phyloP scores from a whole-genome alignment of 2,888 invertebrate species.

The Drosophila infuscata region DNA sequence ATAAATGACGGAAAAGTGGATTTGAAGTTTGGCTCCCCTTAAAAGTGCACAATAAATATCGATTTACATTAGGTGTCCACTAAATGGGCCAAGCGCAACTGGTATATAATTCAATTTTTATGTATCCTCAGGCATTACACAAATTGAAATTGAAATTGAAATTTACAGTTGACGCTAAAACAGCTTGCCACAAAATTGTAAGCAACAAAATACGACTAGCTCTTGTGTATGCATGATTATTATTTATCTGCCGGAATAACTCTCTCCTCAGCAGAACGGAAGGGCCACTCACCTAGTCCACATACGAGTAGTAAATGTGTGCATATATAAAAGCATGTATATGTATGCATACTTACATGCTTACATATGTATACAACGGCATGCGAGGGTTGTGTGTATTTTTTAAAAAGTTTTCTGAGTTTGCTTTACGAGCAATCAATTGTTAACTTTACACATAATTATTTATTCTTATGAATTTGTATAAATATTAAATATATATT shows the following conservation, averaged over 20 bases:
- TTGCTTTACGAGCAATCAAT: neutral
- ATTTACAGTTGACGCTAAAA: conserved; percentile 45
- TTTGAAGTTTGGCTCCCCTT: neutral
- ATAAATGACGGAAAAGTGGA: conserved; percentile 35
- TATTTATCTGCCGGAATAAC: conserved; percentile 29
- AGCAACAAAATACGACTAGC: neutral
- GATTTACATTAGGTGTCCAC: conserved; percentile 31
- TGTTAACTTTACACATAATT: neutral
- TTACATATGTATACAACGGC: neutral
- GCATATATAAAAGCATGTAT: neutral
- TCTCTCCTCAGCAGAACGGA: neutral
- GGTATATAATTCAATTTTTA: conserved; percentile 71
- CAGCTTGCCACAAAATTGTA: conserved; percentile 43
- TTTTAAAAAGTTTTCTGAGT: neutral
- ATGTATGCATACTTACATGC: conserved; percentile 1
- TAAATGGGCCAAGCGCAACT: conserved; percentile 43
- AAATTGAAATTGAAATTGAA: conserved; percentile 63
- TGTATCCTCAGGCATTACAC: conserved; percentile 50
- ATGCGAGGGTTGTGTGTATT: conserved; percentile 21
- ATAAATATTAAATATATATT: no score
- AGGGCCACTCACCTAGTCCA: conserved; percentile 4
- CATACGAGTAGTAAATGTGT: neutral
- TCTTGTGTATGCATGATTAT: conserved; percentile 29
- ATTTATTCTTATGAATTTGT: no score
- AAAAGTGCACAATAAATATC: conserved; percentile 36